Evolutionary conservation across 35 echinoderm and acorn worm genomes (phyloP).

Genomic region (Eucidaris tribuloides): DNA sequence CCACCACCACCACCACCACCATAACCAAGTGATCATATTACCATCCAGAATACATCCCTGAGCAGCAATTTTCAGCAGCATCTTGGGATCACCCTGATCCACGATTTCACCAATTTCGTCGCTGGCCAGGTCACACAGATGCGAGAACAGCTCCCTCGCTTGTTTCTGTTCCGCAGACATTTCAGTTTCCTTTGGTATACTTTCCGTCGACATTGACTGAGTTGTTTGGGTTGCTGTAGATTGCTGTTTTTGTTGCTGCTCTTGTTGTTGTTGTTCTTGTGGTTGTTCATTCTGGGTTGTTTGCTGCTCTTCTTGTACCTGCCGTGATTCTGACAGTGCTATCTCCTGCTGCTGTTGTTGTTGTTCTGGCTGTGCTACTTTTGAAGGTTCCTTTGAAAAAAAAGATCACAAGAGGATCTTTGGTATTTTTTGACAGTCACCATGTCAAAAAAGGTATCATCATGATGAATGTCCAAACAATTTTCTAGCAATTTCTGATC

Average conservation of each 20-base stretch:
- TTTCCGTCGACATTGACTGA: no score
- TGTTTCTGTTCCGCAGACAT: constrained; percentile 2
- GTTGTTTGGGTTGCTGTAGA: neutral
- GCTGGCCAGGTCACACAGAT: constrained; percentile 62
- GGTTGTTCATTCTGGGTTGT: neutral
- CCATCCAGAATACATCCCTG: constrained; percentile 74
- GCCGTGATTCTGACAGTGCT: neutral
- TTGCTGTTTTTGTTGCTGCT: no score
- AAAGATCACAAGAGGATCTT: no score
- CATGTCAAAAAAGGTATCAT: no score
- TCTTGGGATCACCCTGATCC: constrained; percentile 1
- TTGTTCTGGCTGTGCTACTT: no score
- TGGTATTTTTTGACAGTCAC: no score
- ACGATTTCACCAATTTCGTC: neutral
- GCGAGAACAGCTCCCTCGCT: constrained; percentile 64
- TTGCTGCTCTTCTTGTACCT: neutral
- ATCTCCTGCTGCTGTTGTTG: no score
- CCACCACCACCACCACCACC: no score
- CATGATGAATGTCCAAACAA: no score
- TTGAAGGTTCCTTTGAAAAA: no score
- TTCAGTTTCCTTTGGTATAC: neutral
- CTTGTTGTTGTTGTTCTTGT: neutral
- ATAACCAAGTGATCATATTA: no score
- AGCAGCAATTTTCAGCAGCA: constrained; percentile 62
- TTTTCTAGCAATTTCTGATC: no score